Base-by-base conservation (phyloP, 2,797 vertebrate genomes). In the Lemur catta region DNA sequence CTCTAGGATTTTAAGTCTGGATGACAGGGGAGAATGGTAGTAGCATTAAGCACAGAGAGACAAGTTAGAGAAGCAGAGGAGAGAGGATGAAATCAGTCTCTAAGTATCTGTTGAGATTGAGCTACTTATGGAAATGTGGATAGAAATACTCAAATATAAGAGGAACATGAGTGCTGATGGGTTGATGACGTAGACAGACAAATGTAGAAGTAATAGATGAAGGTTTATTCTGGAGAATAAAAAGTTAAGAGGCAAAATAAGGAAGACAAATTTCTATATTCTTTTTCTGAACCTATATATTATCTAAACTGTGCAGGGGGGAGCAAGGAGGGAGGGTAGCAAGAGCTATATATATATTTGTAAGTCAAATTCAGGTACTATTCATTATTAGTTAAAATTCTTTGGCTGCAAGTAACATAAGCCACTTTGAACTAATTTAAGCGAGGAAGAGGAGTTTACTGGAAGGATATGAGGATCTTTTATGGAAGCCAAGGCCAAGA, bases 51-150 rank as follows among this genome's bases (percentile, higher is more conserved):
- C 57, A 75, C 15, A 46, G 67, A 38, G 38, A 57, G n/a, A 28
- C 48, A 82, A 94, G 69, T 84, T 94, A 96, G 59, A 79, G 75
- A 93, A 93, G 57, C 30, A 79, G 43, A 91, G 28, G 12, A 79
- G 28, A 92, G 28, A 76, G 38, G 30, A 75, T 52, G 12, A 93
- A 48, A 92, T 93, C n/a, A 72, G 2, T 76, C 18, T 46, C 43
- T 85, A 50, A 78, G 35, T 50, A 22, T 61, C 43, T 86, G 6
- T 55, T 65, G 28, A 50, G 35, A 50, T 18, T 79, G 48, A 67
- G 35, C 18, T 65, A 20, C 67, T 93, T 71, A 88, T 52, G 55
- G n/a, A 93, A 95, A 84, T 84, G 26, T 50, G 43, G 20, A 28
- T 57, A 38, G n/a, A 72, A 30, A 46, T 17, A 57, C 22, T 69